Conservation (phyloP, 2,888 invertebrate genomes). For the Sisyra terminalis region DNA sequence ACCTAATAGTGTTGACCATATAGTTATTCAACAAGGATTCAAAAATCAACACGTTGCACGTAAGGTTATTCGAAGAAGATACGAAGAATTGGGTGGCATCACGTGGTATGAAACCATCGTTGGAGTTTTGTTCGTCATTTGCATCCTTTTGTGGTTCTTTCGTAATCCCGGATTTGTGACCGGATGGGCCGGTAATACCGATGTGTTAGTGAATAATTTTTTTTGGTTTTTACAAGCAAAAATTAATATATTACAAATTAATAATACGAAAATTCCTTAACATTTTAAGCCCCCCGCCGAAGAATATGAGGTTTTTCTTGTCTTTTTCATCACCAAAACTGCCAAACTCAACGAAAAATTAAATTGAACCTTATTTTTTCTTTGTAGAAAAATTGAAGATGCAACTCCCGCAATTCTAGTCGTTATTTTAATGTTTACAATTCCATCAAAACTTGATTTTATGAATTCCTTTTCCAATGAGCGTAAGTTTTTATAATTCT, state of each 20-base stretch:
- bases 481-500: conserved; percentile 15
- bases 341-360: too few relatives aligned
- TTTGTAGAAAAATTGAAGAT: conserved; percentile 55
- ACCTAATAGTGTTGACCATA: conserved; percentile 48
- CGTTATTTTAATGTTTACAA: conserved; percentile 66
- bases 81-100: conserved; percentile 62
- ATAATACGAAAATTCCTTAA: too few relatives aligned
- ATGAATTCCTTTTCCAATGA: conserved; percentile 45
- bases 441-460: conserved; percentile 66
- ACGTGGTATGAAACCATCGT: conserved; percentile 61
- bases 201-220: conserved; percentile 32
- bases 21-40: conserved; percentile 39
- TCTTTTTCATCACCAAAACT: too few relatives aligned
- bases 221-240: too few relatives aligned
- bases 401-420: conserved; percentile 72
- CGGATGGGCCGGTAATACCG: conserved; percentile 57
- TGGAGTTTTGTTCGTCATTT: conserved; percentile 53
- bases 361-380: too few relatives aligned
- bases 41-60: conserved; percentile 51
- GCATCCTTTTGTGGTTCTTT: conserved; percentile 78
- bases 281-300: too few relatives aligned
- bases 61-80: conserved; percentile 56
- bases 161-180: conserved; percentile 72
- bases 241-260: too few relatives aligned
- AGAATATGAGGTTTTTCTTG: too few relatives aligned